Base-by-base conservation (phyloP, 2,797 vertebrate species). In the Manis pentadactyla region DNA sequence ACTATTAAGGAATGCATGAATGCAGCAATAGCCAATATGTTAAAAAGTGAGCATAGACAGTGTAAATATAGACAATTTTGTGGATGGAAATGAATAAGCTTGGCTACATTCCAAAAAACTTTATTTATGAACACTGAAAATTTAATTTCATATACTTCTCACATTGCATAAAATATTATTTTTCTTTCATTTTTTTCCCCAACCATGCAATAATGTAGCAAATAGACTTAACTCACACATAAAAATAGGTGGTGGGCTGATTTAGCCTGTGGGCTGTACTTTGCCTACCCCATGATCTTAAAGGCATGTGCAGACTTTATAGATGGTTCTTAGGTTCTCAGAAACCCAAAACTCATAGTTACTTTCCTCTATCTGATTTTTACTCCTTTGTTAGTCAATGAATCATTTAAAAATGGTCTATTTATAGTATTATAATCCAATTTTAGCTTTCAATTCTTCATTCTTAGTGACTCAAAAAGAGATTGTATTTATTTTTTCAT, bases 91-190 rank as follows among this genome's bases (percentile, higher is more conserved):
- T 83, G 42, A 84, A 23, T 83, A 1, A 68, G 15, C 7, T 34
- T 42, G 2, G 0, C 57, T 69, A 7, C 31, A 42, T 71, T 87
- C 31, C 29, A 93, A n/a, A 61, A 34, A 31, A 2, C 10, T 71
- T 34, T 88, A 13, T 53, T 78, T 85, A 59, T 59, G 46, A 53
- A 66, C 74, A 39, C n/a, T 61, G 18, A 75, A 23, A 83, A 46
- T 55, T 94, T 83, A 92, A 77, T 75, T 92, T 95, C 2, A 69
- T 89, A 11, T 29, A 75, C 78, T 46, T 68, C 46, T 69, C 19
- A 31, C 2, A 59, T 73, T 66, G 71, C 25, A 51, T 59, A 46
- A 83, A 78, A 73, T 83, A n/a, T 5, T n/a, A 13, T 34, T 71
- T 71, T 27, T 61, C 64, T 57, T 87, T 74, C 63, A 1, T 13